Conservation (phyloP, 2,113 vertebrate genomes). For the Monopterus albus region DNA sequence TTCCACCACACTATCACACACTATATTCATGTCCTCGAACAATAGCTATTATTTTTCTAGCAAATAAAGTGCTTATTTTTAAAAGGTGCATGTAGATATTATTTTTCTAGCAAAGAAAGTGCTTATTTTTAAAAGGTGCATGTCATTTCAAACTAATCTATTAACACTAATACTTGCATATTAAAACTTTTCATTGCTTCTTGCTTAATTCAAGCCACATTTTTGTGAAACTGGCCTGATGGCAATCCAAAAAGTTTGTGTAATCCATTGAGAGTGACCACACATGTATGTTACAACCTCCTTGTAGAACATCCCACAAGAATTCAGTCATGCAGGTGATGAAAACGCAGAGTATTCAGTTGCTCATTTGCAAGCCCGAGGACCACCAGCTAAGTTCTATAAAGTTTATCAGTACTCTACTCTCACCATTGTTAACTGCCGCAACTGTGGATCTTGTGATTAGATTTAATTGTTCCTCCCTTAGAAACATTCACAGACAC, state of each 20-base stretch:
- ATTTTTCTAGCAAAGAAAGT: slow-evolving; percentile 33
- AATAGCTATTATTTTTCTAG: slow-evolving; percentile 39
- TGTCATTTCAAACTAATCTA: too few species aligned
- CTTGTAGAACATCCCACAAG: not conserved
- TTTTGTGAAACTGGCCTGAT: not conserved
- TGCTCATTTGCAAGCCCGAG: slow-evolving; percentile 1
- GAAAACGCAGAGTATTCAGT: slow-evolving; percentile 4
- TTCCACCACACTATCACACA: slow-evolving; percentile 31
- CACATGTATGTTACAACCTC: not conserved
- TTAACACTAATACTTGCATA: not conserved
- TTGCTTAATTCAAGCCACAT: not conserved
- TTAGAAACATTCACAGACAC: slow-evolving; percentile 28
- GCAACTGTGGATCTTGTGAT: slow-evolving; percentile 55
- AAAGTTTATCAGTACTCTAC: slow-evolving; percentile 43
- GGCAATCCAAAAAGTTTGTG: not conserved
- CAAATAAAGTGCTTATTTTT: slow-evolving; percentile 15
- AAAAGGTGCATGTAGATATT: slow-evolving; percentile 9
- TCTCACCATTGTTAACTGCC: slow-evolving; percentile 55
- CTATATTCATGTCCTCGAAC: slow-evolving; percentile 13
- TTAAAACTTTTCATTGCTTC: slow-evolving; percentile 24
- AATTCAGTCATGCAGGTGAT: slow-evolving; percentile 4
- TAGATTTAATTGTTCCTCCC: slow-evolving; percentile 60
- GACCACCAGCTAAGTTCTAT: slow-evolving; percentile 58
- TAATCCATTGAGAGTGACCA: not conserved
- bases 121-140: slow-evolving; percentile 11